Conservation (phyloP, 2,888 invertebrate species). For the Pocota personata region DNA sequence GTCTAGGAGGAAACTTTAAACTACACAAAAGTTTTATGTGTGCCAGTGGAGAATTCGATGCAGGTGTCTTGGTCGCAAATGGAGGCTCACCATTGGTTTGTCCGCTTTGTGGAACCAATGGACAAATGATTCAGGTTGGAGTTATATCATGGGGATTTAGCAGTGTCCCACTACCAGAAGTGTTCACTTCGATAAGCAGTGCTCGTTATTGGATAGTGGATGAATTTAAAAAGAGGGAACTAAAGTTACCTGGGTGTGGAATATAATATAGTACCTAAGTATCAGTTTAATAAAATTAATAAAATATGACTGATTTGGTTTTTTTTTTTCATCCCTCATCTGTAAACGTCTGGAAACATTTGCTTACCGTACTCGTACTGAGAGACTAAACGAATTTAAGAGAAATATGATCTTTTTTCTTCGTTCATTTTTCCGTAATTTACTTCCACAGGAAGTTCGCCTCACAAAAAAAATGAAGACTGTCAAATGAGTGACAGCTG, state of each 20-base stretch:
- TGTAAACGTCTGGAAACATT: too few relatives aligned
- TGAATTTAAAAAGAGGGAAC: background rate
- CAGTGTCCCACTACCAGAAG: conserved; percentile 19
- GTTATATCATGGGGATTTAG: conserved; percentile 90
- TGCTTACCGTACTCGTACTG: too few relatives aligned
- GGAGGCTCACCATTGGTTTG: conserved; percentile 92
- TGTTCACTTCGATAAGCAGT: conserved; percentile 11
- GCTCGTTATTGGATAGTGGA: conserved; percentile 37
- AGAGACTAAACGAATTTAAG: too few relatives aligned
- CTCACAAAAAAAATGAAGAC: too few relatives aligned
- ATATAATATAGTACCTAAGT: background rate
- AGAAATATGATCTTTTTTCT: too few relatives aligned
- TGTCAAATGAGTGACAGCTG: too few relatives aligned
- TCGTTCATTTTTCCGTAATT: too few relatives aligned
- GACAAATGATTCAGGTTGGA: conserved; percentile 83
- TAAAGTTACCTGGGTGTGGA: conserved; percentile 18
- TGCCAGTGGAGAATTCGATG: conserved; percentile 89
- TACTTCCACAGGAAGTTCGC: too few relatives aligned
- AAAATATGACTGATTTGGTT: too few relatives aligned
- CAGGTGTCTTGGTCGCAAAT: conserved; percentile 90
- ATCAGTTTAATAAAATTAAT: too few relatives aligned
- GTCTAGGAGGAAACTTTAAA: conserved; percentile 87
- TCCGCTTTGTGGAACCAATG: conserved; percentile 83
- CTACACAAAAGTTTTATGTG: conserved; percentile 89
- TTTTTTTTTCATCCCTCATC: too few relatives aligned